Evolutionary conservation across 2,797 vertebrate species (phyloP), one percentile per base, ranked within the genome.

Genomic region (Pseudotriccus pelzelni): DNA sequence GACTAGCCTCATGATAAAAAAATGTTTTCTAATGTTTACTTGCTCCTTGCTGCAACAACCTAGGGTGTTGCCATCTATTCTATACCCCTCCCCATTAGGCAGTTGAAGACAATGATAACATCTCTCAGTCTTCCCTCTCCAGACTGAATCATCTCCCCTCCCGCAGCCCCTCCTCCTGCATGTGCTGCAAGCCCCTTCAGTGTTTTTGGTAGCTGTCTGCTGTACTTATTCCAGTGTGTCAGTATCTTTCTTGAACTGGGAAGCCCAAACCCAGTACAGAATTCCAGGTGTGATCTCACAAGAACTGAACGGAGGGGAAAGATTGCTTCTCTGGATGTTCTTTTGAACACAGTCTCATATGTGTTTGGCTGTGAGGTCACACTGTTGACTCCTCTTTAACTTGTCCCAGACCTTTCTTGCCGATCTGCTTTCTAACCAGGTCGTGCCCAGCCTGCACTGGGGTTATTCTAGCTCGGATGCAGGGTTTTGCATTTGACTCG

Each of bases 241-340:
- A 28, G 9, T 78, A 43, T 84, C 58, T 32, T 74, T 67, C 60
- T 43, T 80, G n/a, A 63, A 28, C 59, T 58, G 34, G 41, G 60
- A 76, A 77, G 28, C 32, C 47, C 58, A 41, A 74, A 60, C n/a
- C 52, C 6, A 1, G 10, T 69, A 22, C 14, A 34, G 67, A 60
- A 69, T 59, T 84, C 28, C 37, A 66, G 50, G 34, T 28, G 5
- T 49, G 39, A 72, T 79, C 43, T 89, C 37, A 12, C 37, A 87
- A 46, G 9, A 39, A 44, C 21, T 37, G 34, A 90, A 30, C 43
- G 20, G 41, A 80, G 5, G 37, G 15, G 28, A 37, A 69, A 32
- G 44, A 49, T 49, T 3, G 1, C 10, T 75, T 70, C 6, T 52
- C 14, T 79, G 2, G 0, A 14, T 0, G 0, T 58, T 72, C 19